These are phyloP conservation scores for Cheilosia vernalis DNA, from an alignment of 2,888 invertebrate species.

Conservation along the genomic window DNA sequence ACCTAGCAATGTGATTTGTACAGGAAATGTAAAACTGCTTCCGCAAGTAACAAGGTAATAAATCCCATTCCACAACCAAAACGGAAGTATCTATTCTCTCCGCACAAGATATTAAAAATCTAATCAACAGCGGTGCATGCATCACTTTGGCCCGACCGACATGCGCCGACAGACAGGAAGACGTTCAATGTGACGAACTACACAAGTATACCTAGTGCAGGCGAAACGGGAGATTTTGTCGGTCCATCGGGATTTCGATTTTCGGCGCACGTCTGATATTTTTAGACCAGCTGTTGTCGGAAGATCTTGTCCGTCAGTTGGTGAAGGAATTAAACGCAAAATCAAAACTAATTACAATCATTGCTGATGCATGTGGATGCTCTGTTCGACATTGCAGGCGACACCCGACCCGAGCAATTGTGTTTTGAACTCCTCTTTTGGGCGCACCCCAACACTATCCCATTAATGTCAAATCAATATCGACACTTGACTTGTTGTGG, in stretches of 20 bases:
- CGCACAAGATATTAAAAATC: constrained; percentile 52
- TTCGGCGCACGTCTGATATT: constrained; percentile 9
- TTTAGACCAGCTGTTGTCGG: constrained; percentile 31
- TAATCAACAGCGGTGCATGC: constrained; percentile 35
- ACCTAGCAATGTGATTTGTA: constrained; percentile 43
- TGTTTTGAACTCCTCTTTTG: constrained; percentile 17
- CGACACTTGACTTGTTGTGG: background rate
- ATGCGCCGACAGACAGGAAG: constrained; percentile 69
- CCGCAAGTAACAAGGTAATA: constrained; percentile 62
- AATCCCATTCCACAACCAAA: constrained; percentile 35
- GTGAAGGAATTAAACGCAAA: constrained; percentile 51
- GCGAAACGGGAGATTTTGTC: constrained; percentile 41
- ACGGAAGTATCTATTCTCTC: constrained; percentile 71
- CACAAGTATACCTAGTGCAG: background rate
- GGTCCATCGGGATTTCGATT: constrained; percentile 53
- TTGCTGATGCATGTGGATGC: constrained; percentile 21
- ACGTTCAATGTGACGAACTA: constrained; percentile 37
- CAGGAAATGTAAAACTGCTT: constrained; percentile 65
- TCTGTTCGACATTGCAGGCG: background rate
- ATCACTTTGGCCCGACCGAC: constrained; percentile 43
- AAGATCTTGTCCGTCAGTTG: constrained; percentile 51
- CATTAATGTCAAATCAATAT: constrained; percentile 57
- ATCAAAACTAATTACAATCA: constrained; percentile 58
- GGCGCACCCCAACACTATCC: background rate
- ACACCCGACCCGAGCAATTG: background rate